Percentiles rank a stretch among this genome's conserved stretches.
Conservation (phyloP, 2,797 vertebrate species). For the Nyctalus aviator region DNA sequence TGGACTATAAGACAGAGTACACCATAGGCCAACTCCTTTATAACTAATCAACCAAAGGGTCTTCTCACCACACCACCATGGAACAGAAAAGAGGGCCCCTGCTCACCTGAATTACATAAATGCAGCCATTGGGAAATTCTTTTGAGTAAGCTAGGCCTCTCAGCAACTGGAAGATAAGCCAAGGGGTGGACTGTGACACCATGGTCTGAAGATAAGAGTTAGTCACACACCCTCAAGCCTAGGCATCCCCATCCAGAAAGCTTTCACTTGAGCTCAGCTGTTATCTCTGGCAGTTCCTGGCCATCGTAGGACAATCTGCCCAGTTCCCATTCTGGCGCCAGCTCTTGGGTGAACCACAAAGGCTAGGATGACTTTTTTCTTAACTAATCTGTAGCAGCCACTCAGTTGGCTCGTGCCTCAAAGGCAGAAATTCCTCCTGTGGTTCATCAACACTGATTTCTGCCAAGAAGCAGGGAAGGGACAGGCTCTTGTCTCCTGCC, state of each 20-base stretch:
- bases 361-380: conserved; percentile 41
- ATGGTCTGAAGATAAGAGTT: neutral
- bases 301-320: conserved; percentile 18
- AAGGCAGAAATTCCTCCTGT: conserved; percentile 58
- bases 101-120: neutral
- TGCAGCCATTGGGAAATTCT: neutral
- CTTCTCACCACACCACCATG: neutral
- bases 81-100: neutral
- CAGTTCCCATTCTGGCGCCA: neutral
- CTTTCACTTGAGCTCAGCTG: conserved; percentile 32
- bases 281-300: neutral
- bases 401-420: conserved; percentile 52
- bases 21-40: neutral
- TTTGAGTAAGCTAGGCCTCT: neutral
- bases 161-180: neutral
- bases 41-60: neutral
- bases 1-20: neutral
- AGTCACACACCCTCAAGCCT: neutral
- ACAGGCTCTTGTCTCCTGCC: neutral
- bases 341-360: conserved; percentile 3
- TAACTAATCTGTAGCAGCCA: conserved; percentile 46
- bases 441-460: conserved; percentile 15
- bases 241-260: neutral
- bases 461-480: conserved; percentile 22
- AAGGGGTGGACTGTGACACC: neutral